Base-by-base conservation (phyloP, 2,888 invertebrate species). In the Drosophila putrida region DNA sequence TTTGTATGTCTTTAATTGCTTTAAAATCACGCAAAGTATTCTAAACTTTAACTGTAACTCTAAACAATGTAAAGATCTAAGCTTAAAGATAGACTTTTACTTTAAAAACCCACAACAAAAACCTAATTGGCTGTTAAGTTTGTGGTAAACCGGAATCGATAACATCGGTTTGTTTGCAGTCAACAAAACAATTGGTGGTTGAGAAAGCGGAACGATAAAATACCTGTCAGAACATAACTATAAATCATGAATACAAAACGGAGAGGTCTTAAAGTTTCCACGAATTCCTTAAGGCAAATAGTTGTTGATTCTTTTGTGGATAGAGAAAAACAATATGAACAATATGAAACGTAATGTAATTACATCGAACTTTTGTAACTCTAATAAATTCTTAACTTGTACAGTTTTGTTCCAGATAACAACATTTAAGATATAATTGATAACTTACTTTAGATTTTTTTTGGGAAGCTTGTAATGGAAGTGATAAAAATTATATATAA, bases 61-160 rank as follows among this genome's bases (percentile, higher is more conserved):
- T 5, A 33, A n/a, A 36, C 11, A 25, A 6, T 6, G 47, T n/a
- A 36, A 3, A n/a, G 8, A 27, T 50, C 25, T 27, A 8, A 38
- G 11, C 4, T 13, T 28, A 28, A 46, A 46, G 31, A 20, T 28
- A 9, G 31, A 6, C 9, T 6, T 11, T 50, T 50, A 6, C n/a
- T 25, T 46, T 9, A 9, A 31, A 31, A 6, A 2, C 20, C 20
- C 20, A 9, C 36, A 13, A 39, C 6, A 44, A 44, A 36, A 53
- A 13, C 11, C 39, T 33, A 59, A 31, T 13, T 33, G 58, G 15
- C 25, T 44, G 44, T 27, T 38, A 44, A 64, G 49, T 36, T 64
- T 13, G 64, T 28, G 64, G 64, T 38, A 9, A 51, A 46, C 58
- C 59, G 11, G 58, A 58, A 3, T 20, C 13, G 39, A 27, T 49